Percentiles rank a stretch among this genome's conserved stretches.
Evolutionary conservation across 2,797 vertebrate genomes (phyloP).

Genomic region (Toxotes lorentzi): DNA sequence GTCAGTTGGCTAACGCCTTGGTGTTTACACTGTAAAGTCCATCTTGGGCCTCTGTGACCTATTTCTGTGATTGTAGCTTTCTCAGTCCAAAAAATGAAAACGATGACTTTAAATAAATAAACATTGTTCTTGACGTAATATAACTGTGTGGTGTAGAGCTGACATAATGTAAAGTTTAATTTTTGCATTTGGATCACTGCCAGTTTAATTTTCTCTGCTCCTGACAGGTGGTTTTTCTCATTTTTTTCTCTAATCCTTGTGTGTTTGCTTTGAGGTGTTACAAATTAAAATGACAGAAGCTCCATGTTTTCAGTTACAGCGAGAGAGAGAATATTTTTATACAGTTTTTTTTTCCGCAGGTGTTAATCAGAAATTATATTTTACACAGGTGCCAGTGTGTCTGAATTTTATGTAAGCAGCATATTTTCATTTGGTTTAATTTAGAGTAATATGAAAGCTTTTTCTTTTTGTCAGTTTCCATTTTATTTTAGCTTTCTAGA

Average conservation of each 20-base stretch:
- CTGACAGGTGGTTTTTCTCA: not conserved
- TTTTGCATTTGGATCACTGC: no score
- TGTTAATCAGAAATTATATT: conserved; percentile 12
- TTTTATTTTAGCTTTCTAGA: not conserved
- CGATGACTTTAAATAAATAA: conserved; percentile 28
- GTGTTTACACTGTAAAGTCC: conserved; percentile 75
- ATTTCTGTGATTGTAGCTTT: conserved; percentile 59
- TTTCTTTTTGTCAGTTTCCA: not conserved
- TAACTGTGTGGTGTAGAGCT: not conserved
- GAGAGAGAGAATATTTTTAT: not conserved
- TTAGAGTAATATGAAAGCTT: conserved; percentile 2
- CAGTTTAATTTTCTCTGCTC: not conserved
- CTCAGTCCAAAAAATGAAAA: conserved; percentile 22
- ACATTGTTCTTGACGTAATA: conserved; percentile 13
- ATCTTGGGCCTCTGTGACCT: conserved; percentile 65
- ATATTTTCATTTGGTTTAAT: conserved; percentile 32
- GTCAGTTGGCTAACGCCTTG: conserved; percentile 83
- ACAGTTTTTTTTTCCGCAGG: conserved; percentile 9
- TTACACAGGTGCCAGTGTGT: conserved; percentile 4
- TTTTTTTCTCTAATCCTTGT: not conserved
- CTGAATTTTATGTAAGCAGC: conserved; percentile 10
- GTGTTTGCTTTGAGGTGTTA: conserved; percentile 5
- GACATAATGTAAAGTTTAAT: not conserved
- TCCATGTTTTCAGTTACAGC: conserved; percentile 12
- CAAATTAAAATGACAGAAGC: conserved; percentile 26